Evolutionary conservation across 2,888 invertebrate species (phyloP), one percentile per base, ranked within the genome.

Genomic region (Crepidodera aurea): DNA sequence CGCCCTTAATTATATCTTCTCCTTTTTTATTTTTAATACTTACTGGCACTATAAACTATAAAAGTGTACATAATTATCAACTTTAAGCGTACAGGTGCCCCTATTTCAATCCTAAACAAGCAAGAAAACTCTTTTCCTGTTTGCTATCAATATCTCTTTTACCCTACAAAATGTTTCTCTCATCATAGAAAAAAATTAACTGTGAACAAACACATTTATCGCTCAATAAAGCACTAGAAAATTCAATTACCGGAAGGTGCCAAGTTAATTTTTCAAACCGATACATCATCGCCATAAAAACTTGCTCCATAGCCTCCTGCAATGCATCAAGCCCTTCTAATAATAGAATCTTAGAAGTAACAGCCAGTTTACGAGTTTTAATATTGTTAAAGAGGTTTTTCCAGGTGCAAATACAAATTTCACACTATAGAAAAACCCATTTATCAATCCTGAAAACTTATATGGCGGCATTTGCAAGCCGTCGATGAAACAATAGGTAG

Each of bases 231-330:
- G 54, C 64, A 51, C 51, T 37, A 60, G 60, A 53, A 57, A 64
- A 64, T 60, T 60, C 58, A 64, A 64, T 64, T 64, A 64, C 54
- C 60, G 51, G 54, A 54, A 61, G 57, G 56, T 54, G 50, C 58
- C 60, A 57, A 58, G 53, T 54, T 39, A 54, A 64, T 64, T 57
- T 64, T 50, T 61, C 58, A 61, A 58, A 37, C 39, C 40, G 18
- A 53, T 58, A 48, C 57, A 51, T 50, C 60, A 54, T 55, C 64
- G 58, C 60, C 60, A 54, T 58, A 50, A 44, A 54, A 53, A 44
- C 22, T 44, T 22, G 12, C 22, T 44, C 44, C 22, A 22, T 5
- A 25, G 44, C 39, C 6, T 19, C 6, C 7, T 22, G 44, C 44
- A 25, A 44, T 44, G 44, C 19, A 44, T 44, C 44, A 44, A 42